phyloP scores from a whole-genome alignment of 35 echinoderm and acorn worm species.

The Stichopus chloronotus region DNA sequence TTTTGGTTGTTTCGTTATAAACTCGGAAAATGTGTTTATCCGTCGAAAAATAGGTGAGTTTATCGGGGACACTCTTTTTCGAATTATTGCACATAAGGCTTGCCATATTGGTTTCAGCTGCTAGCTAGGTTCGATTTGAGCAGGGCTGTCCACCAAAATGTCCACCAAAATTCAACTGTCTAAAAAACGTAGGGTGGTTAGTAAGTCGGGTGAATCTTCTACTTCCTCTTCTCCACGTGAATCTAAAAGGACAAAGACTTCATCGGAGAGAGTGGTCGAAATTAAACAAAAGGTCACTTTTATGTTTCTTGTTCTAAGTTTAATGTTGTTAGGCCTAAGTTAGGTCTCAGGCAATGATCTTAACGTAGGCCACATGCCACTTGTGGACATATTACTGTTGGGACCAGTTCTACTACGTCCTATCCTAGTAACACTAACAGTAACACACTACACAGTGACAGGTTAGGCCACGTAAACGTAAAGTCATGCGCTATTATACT shows the following conservation, averaged over 20 bases:
- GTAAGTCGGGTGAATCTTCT: slow-evolving; percentile 21
- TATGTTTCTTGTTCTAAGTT: background rate
- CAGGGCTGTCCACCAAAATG: background rate
- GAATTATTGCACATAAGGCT: no score
- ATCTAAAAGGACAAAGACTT: slow-evolving; percentile 12
- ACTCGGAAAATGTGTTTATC: no score
- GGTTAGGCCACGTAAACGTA: background rate
- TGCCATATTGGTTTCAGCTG: no score
- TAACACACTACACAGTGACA: background rate
- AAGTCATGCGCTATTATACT: background rate
- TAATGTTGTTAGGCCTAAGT: background rate
- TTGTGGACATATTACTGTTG: background rate
- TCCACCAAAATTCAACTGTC: slow-evolving; percentile 31
- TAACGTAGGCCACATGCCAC: background rate
- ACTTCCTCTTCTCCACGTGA: slow-evolving; percentile 21
- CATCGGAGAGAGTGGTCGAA: slow-evolving; percentile 19
- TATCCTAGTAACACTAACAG: background rate
- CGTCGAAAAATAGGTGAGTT: no score
- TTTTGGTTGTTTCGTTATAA: no score
- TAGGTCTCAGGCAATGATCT: background rate
- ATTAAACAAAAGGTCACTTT: slow-evolving; percentile 1
- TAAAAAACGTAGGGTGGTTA: slow-evolving; percentile 11
- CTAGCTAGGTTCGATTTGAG: no score
- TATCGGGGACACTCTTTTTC: no score
- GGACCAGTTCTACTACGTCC: slow-evolving; percentile 3